Percentiles rank a stretch among this genome's conserved stretches.
These are phyloP conservation scores for Pseudococcus jackbeardsleyi DNA, from an alignment of 2,888 invertebrate species.

Conservation along the genomic window DNA sequence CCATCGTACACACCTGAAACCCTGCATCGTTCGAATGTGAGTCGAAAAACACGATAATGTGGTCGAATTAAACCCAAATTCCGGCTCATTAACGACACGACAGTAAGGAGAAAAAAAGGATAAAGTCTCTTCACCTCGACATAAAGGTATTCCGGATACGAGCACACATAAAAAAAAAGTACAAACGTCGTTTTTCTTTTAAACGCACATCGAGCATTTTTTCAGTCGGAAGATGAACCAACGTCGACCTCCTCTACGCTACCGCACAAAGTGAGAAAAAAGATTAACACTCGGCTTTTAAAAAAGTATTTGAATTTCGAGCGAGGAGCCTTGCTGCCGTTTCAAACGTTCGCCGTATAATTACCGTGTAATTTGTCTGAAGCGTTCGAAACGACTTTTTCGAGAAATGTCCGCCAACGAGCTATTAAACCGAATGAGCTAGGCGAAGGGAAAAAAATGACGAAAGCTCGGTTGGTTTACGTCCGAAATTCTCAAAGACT, in stretches of 20 bases:
- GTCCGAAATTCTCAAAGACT: background rate
- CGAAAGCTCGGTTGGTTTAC: background rate
- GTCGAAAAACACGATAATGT: background rate
- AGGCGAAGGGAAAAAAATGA: slow-evolving; percentile 26
- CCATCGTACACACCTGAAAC: background rate
- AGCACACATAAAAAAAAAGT: background rate
- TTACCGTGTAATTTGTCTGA: slow-evolving; percentile 53
- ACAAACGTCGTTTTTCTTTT: slow-evolving; percentile 10
- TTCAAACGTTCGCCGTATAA: slow-evolving; percentile 31
- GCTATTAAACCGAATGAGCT: slow-evolving; percentile 25
- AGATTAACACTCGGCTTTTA: slow-evolving; percentile 40
- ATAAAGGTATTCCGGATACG: too few species aligned
- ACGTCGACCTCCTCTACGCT: slow-evolving; percentile 24
- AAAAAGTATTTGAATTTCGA: slow-evolving; percentile 50
- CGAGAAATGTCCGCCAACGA: slow-evolving; percentile 35
- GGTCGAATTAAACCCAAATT: slow-evolving; percentile 22
- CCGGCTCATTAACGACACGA: slow-evolving; percentile 5
- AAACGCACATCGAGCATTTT: slow-evolving; percentile 29
- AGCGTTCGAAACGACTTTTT: slow-evolving; percentile 45
- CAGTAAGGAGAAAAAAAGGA: background rate
- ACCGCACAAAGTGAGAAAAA: background rate
- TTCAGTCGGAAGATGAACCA: background rate
- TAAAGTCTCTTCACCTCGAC: background rate
- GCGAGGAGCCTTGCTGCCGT: background rate
- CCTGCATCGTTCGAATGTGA: background rate